Base-by-base conservation (phyloP, 64 coral and sea anemone genomes). In the Acropora tenuis region DNA sequence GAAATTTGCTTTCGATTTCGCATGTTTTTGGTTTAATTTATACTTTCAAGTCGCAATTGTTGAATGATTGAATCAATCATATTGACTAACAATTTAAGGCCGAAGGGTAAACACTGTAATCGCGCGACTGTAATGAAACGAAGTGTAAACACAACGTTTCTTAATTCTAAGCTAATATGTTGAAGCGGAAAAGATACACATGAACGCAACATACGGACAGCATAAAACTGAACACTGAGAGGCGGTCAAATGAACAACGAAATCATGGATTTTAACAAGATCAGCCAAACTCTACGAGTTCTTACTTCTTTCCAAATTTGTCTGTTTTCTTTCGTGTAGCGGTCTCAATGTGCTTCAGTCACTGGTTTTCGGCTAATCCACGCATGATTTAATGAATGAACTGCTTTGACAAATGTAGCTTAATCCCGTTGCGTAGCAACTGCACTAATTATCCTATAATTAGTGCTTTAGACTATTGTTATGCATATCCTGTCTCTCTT, bases 111-210 rank as follows among this genome's bases (percentile, higher is more conserved):
- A 77, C 17, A 43, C 71, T 0, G 0, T 30, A 30, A 30, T 30
- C 30, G 30, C 30, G 30, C 30, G 30, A 30, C 30, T 30, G 30
- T 6, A 16, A 12, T 47, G 43, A 49, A 13, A 49, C 8, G 42
- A 47, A 1, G 8, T 71, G 65, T 85, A 85, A 69, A 85, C 82
- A 73, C 48, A 71, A 41, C 47, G 63, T 47, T 85, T 73, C 15
- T 19, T 67, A 18, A 9, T 1, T 85, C 13, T 63, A 7, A 10
- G 6, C 60, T 13, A 63, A 63, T 15, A 63, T 13, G 16, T 15
- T 8, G 11, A 63, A 55, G 52, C 52, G 4, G 52, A 55, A 55
- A 0, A 55, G 52, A 1, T 17, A 15, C 42, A 67, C 47, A 1
- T n/a, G 12, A 13, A 47, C 61, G 65, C 17, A 9, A 85, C 82